Base-by-base conservation (phyloP, 2,888 invertebrate genomes). In the Bugula neritina region DNA sequence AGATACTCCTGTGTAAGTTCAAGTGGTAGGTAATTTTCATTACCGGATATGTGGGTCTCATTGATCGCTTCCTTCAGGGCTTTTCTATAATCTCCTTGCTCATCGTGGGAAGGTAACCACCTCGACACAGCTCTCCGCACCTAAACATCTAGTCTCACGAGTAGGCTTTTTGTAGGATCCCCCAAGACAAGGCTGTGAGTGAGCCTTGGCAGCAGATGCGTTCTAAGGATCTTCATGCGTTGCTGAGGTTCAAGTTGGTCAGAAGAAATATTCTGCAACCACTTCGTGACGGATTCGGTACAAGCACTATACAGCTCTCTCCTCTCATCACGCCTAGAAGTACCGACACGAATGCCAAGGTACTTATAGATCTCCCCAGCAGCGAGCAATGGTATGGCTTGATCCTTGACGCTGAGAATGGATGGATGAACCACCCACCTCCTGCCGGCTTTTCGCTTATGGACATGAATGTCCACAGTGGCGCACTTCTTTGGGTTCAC, bases 211-310 rank as follows among this genome's bases (percentile, higher is more conserved):
- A 63, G 63, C 3, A 63, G 63, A 34, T 63, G 27, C 2, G 2
- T 31, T 13, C 27, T 27, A 3, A 63, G n/a, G 27, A 25, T 29
- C 31, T 31, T 27, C 29, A 63, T 3, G 10, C 29, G 63, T 34
- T 63, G 63, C 63, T 63, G 63, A 34, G 63, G 63, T 31, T 63
- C 31, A 5, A 25, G 63, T 25, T 10, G 63, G 29, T 5, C 63
- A 2, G 3, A 13, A 3, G 63, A 13, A n/a, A 63, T 34, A 13
- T 34, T 63, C 3, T 63, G 2, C 31, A 63, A 31, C 2, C 31
- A 2, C 29, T 2, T n/a, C 5, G 5, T 57, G 13, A 57, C 13
- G 27, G 57, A 13, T 5, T 5, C 13, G 3, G 27, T 13, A 23
- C 23, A 25, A 10, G 5, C 23, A 3, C 5, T n/a, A 27, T 13